Evolutionary conservation across 2,797 vertebrate genomes (phyloP).

Genomic region (Enteromius viviparus): DNA sequence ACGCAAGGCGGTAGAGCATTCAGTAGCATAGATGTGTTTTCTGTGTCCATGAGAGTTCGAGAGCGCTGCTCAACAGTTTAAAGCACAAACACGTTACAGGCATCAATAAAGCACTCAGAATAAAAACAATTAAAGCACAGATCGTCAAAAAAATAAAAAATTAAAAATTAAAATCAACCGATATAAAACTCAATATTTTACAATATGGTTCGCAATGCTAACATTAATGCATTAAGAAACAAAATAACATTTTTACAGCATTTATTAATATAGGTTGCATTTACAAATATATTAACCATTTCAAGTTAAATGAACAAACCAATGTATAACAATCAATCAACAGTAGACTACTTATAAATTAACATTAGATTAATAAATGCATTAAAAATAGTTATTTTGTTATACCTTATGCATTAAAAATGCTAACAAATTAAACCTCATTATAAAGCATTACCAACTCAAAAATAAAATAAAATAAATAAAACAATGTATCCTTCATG

Average conservation of each 20-base stretch:
- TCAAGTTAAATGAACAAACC: background rate
- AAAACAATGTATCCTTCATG: conserved; percentile 56
- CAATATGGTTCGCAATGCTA: conserved; percentile 9
- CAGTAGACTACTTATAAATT: background rate
- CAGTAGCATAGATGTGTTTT: conserved; percentile 38
- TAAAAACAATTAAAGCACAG: conserved; percentile 50
- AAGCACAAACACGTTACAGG: conserved; percentile 47
- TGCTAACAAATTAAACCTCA: conserved; percentile 10
- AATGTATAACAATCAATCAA: background rate
- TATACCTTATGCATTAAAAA: conserved; percentile 4
- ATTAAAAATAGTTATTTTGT: background rate
- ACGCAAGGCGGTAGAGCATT: conserved; percentile 35
- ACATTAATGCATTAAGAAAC: background rate
- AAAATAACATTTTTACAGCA: background rate
- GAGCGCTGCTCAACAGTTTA: conserved; percentile 42
- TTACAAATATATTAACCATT: background rate
- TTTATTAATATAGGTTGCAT: background rate
- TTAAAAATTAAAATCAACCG: conserved; percentile 17
- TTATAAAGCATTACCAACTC: conserved; percentile 7
- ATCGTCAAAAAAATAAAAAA: conserved; percentile 15
- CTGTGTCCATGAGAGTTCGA: conserved; percentile 31
- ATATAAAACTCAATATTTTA: conserved; percentile 28
- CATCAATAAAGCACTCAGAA: conserved; percentile 39
- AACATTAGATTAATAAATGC: background rate
- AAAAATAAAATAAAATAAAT: conserved; percentile 28